Conservation (phyloP, 2,888 invertebrate genomes). For the Drosophila trichaetosa region DNA sequence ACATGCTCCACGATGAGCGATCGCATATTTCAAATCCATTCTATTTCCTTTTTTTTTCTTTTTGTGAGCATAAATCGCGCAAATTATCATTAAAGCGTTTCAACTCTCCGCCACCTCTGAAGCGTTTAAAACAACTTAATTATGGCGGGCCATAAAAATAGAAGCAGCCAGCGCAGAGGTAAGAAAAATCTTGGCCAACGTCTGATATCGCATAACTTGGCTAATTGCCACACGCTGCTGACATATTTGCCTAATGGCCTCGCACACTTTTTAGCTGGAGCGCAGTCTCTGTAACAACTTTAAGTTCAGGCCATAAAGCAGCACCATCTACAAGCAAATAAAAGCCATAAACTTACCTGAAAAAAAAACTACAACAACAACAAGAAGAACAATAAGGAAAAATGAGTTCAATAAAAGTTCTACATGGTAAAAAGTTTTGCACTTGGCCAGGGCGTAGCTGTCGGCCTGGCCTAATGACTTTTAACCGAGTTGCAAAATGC, state of each 20-base stretch:
- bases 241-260: constrained; percentile 80
- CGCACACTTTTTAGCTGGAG: constrained; percentile 61
- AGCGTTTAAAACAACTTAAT: constrained; percentile 63
- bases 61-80: constrained; percentile 54
- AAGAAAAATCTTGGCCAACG: constrained; percentile 48
- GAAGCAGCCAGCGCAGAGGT: constrained; percentile 19
- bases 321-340: constrained; percentile 30
- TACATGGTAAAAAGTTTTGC: constrained; percentile 60
- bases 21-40: constrained; percentile 24
- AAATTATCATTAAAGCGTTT: constrained; percentile 53
- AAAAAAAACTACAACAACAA: constrained; percentile 5
- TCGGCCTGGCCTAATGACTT: constrained; percentile 74
- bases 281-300: constrained; percentile 58
- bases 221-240: constrained; percentile 80
- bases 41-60: constrained; percentile 24
- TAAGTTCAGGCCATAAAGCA: constrained; percentile 68
- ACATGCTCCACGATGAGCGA: constrained; percentile 34
- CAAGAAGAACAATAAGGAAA: constrained; percentile 28
- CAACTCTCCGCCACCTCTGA: constrained; percentile 4
- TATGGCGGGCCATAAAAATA: constrained; percentile 62
- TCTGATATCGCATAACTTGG: constrained; percentile 73
- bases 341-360: constrained; percentile 37
- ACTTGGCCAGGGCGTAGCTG: constrained; percentile 41
- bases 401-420: constrained; percentile 73
- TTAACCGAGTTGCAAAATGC: constrained; percentile 72